Evolutionary conservation across 2,113 vertebrate species (phyloP), one percentile per base, ranked within the genome.

Genomic region (Megalops atlanticus): DNA sequence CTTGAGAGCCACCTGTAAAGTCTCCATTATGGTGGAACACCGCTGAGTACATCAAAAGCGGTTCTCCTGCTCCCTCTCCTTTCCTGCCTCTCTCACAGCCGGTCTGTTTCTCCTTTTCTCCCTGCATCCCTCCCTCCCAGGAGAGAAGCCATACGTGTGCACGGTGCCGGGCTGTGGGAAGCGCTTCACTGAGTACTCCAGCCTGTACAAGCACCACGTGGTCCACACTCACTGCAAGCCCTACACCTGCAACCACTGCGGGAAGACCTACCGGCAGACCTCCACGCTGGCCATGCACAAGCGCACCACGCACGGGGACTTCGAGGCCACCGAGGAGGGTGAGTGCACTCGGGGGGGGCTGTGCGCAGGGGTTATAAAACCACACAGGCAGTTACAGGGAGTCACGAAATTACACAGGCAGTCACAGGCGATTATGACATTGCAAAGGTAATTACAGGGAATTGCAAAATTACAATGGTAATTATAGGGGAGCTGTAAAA

Each of bases 221-320:
- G 95, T 96, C 24, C 95, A 96, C 92, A 96, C 95, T 0, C 95
- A 94, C 91, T 95, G 94, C 92, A 96, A 96, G 84, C 95, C 95
- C 80, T 95, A 96, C 88, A 92, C 92, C 70, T 96, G 95, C 88
- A 94, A 87, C 21, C 90, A 89, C 58, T 96, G 95, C 0, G 93
- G 95, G 77, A 96, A 96, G 89, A 96, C 91, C 39, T 95, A 95
- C 89, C 89, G 93, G 7, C 95, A 96, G 90, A 95, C 94, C 31
- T 96, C 95, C 81, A 96, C 95, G 0, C 91, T 96, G 84, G 94
- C 95, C 85, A 94, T 91, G 93, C 95, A 96, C 89, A 95, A 92
- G 33, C 93, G 94, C 86, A 94, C 93, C 0, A 88, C 92, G 35
- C 95, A 95, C 0, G 92, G 94, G 1, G 94, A 96, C 89, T 92